Conservation (phyloP, 37 sponge, comb jelly and placozoan genomes). For the Cliona cf. orientalis region DNA sequence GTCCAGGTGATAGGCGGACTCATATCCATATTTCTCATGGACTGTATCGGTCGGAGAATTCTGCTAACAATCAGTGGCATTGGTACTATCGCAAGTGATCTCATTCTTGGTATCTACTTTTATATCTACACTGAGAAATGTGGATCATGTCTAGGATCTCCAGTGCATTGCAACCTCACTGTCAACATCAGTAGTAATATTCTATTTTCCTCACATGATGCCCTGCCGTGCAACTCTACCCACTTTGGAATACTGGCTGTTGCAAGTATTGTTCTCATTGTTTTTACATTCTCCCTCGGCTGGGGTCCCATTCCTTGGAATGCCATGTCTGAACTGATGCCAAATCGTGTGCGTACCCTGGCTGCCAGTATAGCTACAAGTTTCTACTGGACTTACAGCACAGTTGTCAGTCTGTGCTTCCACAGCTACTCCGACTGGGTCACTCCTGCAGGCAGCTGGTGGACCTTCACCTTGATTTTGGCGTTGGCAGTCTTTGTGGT, state of each 20-base stretch:
- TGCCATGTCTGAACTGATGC: conserved; percentile 81
- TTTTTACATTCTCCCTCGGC: conserved; percentile 72
- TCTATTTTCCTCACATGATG: neutral
- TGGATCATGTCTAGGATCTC: conserved; percentile 4
- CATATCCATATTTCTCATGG: conserved; percentile 65
- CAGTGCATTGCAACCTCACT: neutral
- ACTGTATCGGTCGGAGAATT: conserved; percentile 64
- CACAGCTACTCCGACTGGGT: conserved; percentile 13
- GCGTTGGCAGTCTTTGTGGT: conserved; percentile 65
- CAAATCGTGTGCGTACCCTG: conserved; percentile 63
- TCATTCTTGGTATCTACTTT: conserved; percentile 49
- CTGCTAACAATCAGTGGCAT: conserved; percentile 51
- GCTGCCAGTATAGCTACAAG: conserved; percentile 60
- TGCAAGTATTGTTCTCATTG: conserved; percentile 52
- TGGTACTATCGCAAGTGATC: conserved; percentile 41
- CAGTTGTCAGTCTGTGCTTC: conserved; percentile 59
- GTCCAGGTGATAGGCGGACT: conserved; percentile 47
- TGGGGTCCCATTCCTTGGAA: conserved; percentile 89
- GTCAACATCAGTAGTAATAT: neutral
- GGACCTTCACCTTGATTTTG: conserved; percentile 63
- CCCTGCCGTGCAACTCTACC: neutral
- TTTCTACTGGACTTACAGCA: conserved; percentile 68
- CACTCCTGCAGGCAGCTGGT: conserved; percentile 48
- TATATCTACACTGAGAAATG: conserved; percentile 34
- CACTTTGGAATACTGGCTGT: conserved; percentile 34